Percentiles rank a stretch among this genome's conserved stretches.
Conservation (phyloP, 2,113 vertebrate genomes). For the Dolichallabes microphthalmus region DNA sequence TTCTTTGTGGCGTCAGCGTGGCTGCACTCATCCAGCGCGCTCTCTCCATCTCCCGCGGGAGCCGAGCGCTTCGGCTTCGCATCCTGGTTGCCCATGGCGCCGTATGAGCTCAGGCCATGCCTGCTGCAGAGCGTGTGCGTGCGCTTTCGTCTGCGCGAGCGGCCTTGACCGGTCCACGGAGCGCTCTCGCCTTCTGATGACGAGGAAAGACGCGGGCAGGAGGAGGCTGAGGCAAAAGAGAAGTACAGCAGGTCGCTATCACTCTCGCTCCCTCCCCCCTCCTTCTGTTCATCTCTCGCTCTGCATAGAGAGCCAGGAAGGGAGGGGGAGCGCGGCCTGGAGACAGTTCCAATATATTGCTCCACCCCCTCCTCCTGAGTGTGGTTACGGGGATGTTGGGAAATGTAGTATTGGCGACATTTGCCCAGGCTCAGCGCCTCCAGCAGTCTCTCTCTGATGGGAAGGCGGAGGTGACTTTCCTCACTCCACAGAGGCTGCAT, state of each 20-base stretch:
- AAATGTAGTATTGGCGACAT: constrained; percentile 38
- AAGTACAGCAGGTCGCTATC: constrained; percentile 58
- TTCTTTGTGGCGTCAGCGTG: constrained; percentile 83
- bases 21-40: constrained; percentile 75
- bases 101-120: constrained; percentile 76
- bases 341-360: constrained; percentile 48
- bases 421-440: constrained; percentile 36
- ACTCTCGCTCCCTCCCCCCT: constrained; percentile 40
- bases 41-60: constrained; percentile 74
- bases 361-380: constrained; percentile 58
- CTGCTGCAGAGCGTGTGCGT: constrained; percentile 26
- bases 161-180: constrained; percentile 47
- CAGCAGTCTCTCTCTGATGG: constrained; percentile 55
- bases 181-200: constrained; percentile 60
- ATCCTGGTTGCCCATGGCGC: constrained; percentile 94
- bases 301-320: constrained; percentile 78
- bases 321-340: constrained; percentile 62
- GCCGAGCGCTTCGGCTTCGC: constrained; percentile 84
- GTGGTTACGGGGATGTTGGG: constrained; percentile 67
- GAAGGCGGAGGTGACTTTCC: neutral
- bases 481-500: constrained; percentile 38
- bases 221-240: constrained; percentile 70
- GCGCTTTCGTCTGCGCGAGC: constrained; percentile 43
- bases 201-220: constrained; percentile 57
- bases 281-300: constrained; percentile 70